Percentiles rank a stretch among this genome's conserved stretches.
Conservation (phyloP, 2,797 vertebrate species). For the Malurus leucopterus region DNA sequence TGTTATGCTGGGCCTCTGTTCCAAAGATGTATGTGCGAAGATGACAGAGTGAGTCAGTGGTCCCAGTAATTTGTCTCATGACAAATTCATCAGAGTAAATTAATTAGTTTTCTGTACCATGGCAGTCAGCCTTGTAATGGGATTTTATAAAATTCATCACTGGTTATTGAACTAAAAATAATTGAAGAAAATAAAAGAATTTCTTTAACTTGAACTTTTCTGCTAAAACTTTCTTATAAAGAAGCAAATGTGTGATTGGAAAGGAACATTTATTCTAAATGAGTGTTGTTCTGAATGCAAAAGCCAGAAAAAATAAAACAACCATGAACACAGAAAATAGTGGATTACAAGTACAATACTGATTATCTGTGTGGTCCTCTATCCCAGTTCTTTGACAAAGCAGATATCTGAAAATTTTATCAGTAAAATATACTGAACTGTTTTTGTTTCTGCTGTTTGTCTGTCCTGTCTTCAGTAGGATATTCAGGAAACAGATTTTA, state of each 20-base stretch:
- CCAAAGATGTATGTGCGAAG: background rate
- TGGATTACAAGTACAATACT: background rate
- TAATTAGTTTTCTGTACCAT: background rate
- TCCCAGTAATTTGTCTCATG: conserved; percentile 7
- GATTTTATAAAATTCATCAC: background rate
- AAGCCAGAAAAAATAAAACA: background rate
- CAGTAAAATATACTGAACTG: background rate
- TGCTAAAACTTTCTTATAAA: background rate
- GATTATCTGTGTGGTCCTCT: background rate
- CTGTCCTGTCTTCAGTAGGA: background rate
- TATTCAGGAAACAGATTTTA: conserved; percentile 24
- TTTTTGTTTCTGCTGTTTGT: background rate
- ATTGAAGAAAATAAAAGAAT: background rate
- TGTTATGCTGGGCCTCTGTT: background rate
- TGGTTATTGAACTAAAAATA: background rate
- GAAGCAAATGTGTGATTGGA: background rate
- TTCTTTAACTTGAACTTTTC: background rate
- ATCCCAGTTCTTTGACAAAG: background rate
- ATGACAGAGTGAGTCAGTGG: background rate
- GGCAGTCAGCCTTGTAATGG: background rate
- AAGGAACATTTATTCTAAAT: background rate
- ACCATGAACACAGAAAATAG: background rate
- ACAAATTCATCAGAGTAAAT: conserved; percentile 1
- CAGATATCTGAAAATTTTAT: background rate
- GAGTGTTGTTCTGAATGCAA: background rate